Evolutionary conservation across 92 coral and sea anemone genomes (phyloP), one percentile per base, ranked within the genome.

Genomic region (Pocillopora grandis): DNA sequence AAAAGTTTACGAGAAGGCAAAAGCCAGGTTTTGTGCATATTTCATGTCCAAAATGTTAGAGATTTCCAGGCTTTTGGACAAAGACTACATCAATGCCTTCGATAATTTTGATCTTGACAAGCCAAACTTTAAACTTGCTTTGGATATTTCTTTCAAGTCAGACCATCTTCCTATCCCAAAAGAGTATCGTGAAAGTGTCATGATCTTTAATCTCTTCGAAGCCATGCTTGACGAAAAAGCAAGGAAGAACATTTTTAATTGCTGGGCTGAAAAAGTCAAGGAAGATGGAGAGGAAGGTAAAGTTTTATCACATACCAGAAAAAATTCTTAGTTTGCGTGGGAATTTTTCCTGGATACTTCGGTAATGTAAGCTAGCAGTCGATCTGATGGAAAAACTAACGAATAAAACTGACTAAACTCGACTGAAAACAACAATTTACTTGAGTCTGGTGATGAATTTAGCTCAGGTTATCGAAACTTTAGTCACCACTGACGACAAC

Each of bases 81-180:
- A 68, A 33, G 88, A 92, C 63, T 92, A 76, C 69, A 57, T 90
- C 0, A 66, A 77, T 62, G 91, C 85, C 11, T 87, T 59, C 74
- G 58, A 56, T 7, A 67, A 61, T 27, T 86, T 87, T 77, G 89
- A 92, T 36, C 62, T 73, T 59, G 90, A 92, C 35, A 82, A 87
- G 64, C 81, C 77, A 31, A 90, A 92, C 76, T 78, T 92, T 65
- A 86, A 92, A 42, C 89, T 89, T 62, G 85, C 90, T 42, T 66
- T 89, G 71, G 66, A 81, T 66, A 89, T 89, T 67, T 89, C 92
- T 62, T 18, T 76, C 35, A 83, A 83, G 87, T 63, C 58, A 2
- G 74, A 75, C 81, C 66, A 55, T 42, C 70, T 83, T 31, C 80
- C 75, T 8, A 83, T 83, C 74, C 71, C 87, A 48, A 33, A 23